Conservation (phyloP, 2,888 invertebrate genomes). For the Thymelicus sylvestris region DNA sequence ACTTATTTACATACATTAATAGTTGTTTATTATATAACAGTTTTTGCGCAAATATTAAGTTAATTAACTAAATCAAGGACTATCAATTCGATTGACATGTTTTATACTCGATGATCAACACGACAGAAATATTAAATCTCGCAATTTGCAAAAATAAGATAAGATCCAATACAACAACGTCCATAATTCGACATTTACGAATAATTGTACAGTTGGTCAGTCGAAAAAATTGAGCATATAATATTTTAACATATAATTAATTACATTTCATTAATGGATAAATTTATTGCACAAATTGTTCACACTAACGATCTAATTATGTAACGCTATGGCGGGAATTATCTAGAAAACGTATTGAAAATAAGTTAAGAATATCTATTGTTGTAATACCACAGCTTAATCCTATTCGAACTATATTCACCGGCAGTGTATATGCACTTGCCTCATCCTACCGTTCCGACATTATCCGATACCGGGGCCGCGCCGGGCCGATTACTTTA, state of each 20-base stretch:
- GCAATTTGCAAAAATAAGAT: slow-evolving; percentile 44
- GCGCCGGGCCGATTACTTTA: not conserved
- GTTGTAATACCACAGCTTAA: slow-evolving; percentile 60
- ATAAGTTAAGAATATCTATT: slow-evolving; percentile 55
- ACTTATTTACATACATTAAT: not conserved
- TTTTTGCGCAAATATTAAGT: not conserved
- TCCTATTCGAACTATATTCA: slow-evolving; percentile 55
- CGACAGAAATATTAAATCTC: slow-evolving; percentile 11
- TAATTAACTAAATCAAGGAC: not conserved
- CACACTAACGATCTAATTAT: slow-evolving; percentile 60
- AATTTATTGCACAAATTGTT: slow-evolving; percentile 78
- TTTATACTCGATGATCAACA: not conserved
- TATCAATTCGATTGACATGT: not conserved
- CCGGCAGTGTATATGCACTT: slow-evolving; percentile 64
- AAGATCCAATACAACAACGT: slow-evolving; percentile 55
- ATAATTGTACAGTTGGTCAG: slow-evolving; percentile 79
- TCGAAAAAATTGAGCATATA: slow-evolving; percentile 82
- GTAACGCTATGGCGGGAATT: slow-evolving; percentile 48
- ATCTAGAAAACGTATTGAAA: slow-evolving; percentile 47
- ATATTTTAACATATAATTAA: slow-evolving; percentile 59
- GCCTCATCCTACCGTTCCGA: not conserved
- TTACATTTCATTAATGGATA: slow-evolving; percentile 68
- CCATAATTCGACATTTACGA: slow-evolving; percentile 46
- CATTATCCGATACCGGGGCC: slow-evolving; percentile 15
- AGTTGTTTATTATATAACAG: not conserved